Base-by-base conservation (phyloP, 2,113 vertebrate genomes). In the Saguinus midas region DNA sequence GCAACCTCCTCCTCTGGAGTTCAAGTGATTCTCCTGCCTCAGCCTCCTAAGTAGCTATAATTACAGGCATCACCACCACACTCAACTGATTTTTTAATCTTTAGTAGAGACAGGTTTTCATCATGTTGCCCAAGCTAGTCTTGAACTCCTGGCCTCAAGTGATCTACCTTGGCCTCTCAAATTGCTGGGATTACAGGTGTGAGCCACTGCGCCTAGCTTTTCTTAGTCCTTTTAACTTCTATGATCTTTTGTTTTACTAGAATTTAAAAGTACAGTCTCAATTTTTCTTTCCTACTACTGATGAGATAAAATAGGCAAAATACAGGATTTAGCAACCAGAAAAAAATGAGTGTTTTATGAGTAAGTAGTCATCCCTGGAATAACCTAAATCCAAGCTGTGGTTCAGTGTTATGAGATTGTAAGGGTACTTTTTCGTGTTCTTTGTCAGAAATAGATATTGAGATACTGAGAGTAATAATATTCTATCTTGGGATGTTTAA, bases 191-290 rank as follows among this genome's bases (percentile, higher is more conserved):
- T 64, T 29, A 64, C 6, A 64, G 27, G 27, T 13, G 13, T 64
- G 27, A 29, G 61, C 27, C 61, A 29, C 52, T 17, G 52, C 52
- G 12, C 16, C 52, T 55, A n/a, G 18, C 7, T 96, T 93, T 96
- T 86, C 68, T 52, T 57, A 50, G 14, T 78, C 78, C 29, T 91
- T 94, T 80, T 45, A 95, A 70, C 20, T 91, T 81, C 37, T 70
- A 57, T 32, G 18, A 92, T 14, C 6, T 84, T 82, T 90, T 90
- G 25, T 95, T 92, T 84, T 79, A 64, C 90, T 75, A 95, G 35
- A 85, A 95, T 57, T 50, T 80, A 84, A 92, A 90, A 86, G 25
- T 57, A 93, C 29, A 83, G 83, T 91, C 68, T 61, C 52, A 58
- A 4, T 40, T 96, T 89, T 91, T 8, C 40, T 73, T 93, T 83